These are phyloP conservation scores for Poeciliopsis occidentalis DNA, from an alignment of 2,113 vertebrate species.

Conservation along the genomic window DNA sequence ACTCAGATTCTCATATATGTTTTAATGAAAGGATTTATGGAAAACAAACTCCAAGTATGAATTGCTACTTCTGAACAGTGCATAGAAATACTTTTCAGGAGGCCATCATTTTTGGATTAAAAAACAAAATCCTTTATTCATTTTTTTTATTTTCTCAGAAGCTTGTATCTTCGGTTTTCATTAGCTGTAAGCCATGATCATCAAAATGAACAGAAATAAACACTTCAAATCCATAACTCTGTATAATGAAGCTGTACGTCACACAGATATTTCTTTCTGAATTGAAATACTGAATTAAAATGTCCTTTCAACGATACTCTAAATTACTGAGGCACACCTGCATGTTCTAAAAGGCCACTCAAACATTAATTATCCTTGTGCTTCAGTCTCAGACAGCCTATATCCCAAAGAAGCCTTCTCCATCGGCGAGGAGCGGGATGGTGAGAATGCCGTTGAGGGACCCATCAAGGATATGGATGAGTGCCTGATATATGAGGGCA, in stretches of 20 bases:
- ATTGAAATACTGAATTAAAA: not conserved
- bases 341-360: not conserved
- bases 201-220: not conserved
- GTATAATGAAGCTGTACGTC: not conserved
- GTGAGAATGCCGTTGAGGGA: constrained; percentile 65
- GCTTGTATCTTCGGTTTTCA: not conserved
- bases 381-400: constrained; percentile 83
- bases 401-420: constrained; percentile 87
- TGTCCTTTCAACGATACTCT: not conserved
- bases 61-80: too few relatives aligned
- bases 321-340: not conserved
- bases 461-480: constrained; percentile 85
- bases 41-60: too few relatives aligned
- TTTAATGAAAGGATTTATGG: not conserved
- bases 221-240: not conserved
- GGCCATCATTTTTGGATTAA: not conserved
- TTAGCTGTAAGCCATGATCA: not conserved
- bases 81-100: too few relatives aligned
- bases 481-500: constrained; percentile 84
- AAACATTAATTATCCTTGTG: constrained; percentile 12
- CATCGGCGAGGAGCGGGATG: constrained; percentile 78
- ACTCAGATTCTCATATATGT: too few relatives aligned
- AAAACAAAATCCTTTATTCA: not conserved
- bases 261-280: not conserved
- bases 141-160: not conserved